Evolutionary conservation across 1,140 invertebrate species (phyloP), one percentile per base, ranked within the genome.

Genomic region (Zophobas morio): DNA sequence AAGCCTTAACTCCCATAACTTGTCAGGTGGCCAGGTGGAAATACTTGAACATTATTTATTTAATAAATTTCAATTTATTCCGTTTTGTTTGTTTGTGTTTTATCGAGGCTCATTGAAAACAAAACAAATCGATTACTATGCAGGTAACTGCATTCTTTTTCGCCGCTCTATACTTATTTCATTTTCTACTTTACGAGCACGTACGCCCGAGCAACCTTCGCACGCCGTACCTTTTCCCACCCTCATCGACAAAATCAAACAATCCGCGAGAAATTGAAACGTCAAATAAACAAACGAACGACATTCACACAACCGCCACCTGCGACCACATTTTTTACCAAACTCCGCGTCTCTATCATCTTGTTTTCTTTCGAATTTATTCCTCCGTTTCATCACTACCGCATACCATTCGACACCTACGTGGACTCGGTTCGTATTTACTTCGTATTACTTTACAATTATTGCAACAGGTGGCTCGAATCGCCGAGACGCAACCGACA

Each of bases 21-120:
- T 74, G 72, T 66, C 71, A 60, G 66, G 77, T 70, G 74, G 74
- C 74, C 77, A 76, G 77, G 63, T 78, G 77, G 77, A 73, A 70
- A 78, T 75, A 60, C 57, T 70, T 39, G 70, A 74, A 70, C 37
- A 75, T 70, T 66, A 76, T 75, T 75, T 78, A 76, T 75, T 75
- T 75, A 76, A 76, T 76, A 72, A 75, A 75, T 76, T 79, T 66
- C 75, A 79, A 79, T 79, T 79, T 76, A 73, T 56, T 76, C 78
- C 70, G 49, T 63, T 63, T 63, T 63, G 71, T 79, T 79, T 56
- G 56, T 66, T 79, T 60, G 70, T 76, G 70, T 74, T 79, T 73
- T 66, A 63, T 53, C 54, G 66, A 35, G 73, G 6, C 57, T 71
- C 51, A 76, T 76, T 76, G n/a, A 74, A 79, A 74, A 76, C 70